phyloP scores from a whole-genome alignment of 2,888 invertebrate species.

The Thymelicus sylvestris region DNA sequence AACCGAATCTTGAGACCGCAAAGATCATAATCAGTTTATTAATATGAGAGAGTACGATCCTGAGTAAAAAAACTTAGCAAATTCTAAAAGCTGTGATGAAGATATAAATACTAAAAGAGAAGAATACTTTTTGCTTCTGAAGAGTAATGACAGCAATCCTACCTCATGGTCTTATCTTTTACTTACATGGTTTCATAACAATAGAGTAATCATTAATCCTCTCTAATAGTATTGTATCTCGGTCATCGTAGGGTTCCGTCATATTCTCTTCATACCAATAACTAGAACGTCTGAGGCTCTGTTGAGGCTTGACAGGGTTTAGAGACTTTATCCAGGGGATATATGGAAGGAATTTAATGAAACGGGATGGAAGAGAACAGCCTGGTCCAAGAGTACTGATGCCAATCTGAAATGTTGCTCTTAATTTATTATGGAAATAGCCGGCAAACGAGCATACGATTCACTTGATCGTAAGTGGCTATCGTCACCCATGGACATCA shows the following conservation, averaged over 20 bases:
- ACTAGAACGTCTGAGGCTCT: constrained; percentile 7
- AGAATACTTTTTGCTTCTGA: not conserved
- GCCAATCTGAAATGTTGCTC: constrained; percentile 43
- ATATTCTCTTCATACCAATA: constrained; percentile 11
- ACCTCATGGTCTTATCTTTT: too few species aligned
- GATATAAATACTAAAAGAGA: not conserved
- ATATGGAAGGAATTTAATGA: constrained; percentile 44
- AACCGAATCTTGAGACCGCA: too few species aligned
- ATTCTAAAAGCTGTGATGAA: too few species aligned
- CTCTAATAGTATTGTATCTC: constrained; percentile 3
- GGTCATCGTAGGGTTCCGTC: constrained; percentile 13
- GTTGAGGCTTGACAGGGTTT: not conserved
- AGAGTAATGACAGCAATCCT: too few species aligned
- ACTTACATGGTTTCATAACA: constrained; percentile 35
- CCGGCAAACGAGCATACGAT: too few species aligned
- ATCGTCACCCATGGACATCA: too few species aligned
- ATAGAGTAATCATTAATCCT: constrained; percentile 37
- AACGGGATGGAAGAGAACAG: constrained; percentile 46
- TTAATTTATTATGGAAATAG: too few species aligned
- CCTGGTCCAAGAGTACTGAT: constrained; percentile 47
- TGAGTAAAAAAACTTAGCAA: too few species aligned
- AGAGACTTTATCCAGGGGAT: constrained; percentile 43
- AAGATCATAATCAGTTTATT: too few species aligned
- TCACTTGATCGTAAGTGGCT: too few species aligned
- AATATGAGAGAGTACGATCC: too few species aligned